Percentiles rank a stretch among this genome's conserved stretches.
Conservation (phyloP, 2,113 vertebrate genomes). For the Apodemus sylvaticus region DNA sequence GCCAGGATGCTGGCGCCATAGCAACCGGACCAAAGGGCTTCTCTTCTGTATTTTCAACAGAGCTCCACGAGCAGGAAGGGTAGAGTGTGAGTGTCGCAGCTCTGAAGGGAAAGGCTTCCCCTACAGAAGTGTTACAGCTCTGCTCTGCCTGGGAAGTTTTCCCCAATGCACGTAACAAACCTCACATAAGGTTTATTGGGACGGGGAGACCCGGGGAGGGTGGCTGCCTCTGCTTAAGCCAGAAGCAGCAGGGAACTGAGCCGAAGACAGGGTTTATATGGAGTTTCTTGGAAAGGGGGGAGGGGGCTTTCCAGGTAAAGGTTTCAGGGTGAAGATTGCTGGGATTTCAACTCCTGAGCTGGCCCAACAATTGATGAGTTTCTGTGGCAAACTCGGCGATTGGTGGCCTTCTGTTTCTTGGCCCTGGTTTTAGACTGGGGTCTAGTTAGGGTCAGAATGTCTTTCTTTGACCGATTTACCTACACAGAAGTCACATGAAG, state of each 20-base stretch:
- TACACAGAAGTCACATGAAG: neutral
- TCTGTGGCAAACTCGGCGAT: neutral
- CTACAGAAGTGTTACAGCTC: no score
- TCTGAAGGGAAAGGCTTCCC: no score
- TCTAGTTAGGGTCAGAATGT: neutral
- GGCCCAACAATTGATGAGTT: neutral
- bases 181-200: no score
- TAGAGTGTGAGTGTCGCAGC: no score
- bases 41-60: neutral
- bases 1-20: neutral
- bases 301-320: neutral
- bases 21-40: slow-evolving; percentile 9
- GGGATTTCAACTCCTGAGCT: neutral
- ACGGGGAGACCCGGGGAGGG: no score
- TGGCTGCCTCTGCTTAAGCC: no score
- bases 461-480: neutral
- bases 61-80: neutral
- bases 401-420: neutral
- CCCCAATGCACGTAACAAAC: no score
- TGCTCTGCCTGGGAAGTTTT: no score
- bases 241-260: neutral
- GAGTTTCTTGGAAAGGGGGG: neutral
- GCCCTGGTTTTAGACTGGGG: neutral
- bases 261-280: neutral
- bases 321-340: neutral